These are phyloP conservation scores for Sinopyrophorus schimmeli DNA, from an alignment of 2,888 invertebrate genomes.

Conservation along the genomic window DNA sequence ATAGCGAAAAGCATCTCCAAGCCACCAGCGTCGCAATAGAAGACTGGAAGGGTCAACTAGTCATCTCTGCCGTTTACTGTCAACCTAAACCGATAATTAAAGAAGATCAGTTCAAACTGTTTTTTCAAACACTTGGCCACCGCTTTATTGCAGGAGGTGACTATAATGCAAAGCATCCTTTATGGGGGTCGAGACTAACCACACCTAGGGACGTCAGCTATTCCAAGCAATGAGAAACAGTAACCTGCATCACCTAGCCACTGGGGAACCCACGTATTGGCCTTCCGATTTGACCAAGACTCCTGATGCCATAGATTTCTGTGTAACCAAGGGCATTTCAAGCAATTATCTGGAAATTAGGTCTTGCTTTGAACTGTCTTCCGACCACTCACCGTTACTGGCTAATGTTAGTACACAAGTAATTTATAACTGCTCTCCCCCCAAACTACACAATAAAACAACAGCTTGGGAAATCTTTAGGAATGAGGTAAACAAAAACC, in stretches of 20 bases:
- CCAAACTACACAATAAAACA: slow-evolving; percentile 1
- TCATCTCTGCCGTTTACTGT: slow-evolving; percentile 28
- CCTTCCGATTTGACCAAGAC: slow-evolving; percentile 2
- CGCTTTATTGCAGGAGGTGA: slow-evolving; percentile 27
- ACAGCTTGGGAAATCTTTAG: slow-evolving; percentile 2
- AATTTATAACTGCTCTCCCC: not conserved
- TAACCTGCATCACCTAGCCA: slow-evolving; percentile 10
- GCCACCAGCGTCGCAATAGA: slow-evolving; percentile 29
- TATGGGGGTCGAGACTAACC: slow-evolving; percentile 23
- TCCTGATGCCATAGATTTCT: slow-evolving; percentile 10
- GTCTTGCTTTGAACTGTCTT: slow-evolving; percentile 5
- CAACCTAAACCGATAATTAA: slow-evolving; percentile 28
- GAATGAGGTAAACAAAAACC: slow-evolving; percentile 3
- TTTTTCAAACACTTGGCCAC: slow-evolving; percentile 24
- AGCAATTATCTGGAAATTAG: slow-evolving; percentile 3
- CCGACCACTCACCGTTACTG: no score
- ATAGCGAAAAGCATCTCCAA: slow-evolving; percentile 24
- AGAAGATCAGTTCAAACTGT: slow-evolving; percentile 15
- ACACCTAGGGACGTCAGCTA: slow-evolving; percentile 12
- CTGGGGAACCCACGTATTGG: slow-evolving; percentile 14
- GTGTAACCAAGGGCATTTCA: slow-evolving; percentile 7
- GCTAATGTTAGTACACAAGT: slow-evolving; percentile 2
- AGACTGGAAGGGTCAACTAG: slow-evolving; percentile 18
- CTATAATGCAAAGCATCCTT: slow-evolving; percentile 25
- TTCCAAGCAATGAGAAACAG: slow-evolving; percentile 8